Base-by-base conservation (phyloP, 2,797 vertebrate genomes). In the Rallus crepitans region DNA sequence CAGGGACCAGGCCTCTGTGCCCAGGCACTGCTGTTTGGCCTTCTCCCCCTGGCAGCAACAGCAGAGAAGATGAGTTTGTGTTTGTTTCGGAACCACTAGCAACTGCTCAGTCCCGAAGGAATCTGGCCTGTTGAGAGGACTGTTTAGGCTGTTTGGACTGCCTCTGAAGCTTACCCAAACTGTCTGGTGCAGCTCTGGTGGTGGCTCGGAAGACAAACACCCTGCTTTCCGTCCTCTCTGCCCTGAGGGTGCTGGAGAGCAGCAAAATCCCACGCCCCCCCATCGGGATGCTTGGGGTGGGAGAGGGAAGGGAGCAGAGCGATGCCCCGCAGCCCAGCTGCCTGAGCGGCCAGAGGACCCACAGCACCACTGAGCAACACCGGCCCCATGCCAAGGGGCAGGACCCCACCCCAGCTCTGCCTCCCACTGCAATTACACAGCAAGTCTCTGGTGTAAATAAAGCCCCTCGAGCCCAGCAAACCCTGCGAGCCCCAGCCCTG, bases 31-130 rank as follows among this genome's bases (percentile, higher is more conserved):
- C 33, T 6, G 7, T 3, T 5, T 6, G n/a, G n/a, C 64, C 59
- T 13, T n/a, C n/a, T 28, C 35, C n/a, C 13, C 17, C 82, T 56
- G 81, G 73, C 83, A 50, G 73, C 82, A 33, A 68, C 69, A 11
- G 5, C 40, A 33, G 18, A 17, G 69, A 57, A 45, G 66, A 37
- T 50, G 61, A 78, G 47, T 56, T 91, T 39, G 65, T 89, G 6
- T 95, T 95, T 94, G 91, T 86, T 96, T 64, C 89, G 0, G 77
- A 68, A 6, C 72, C 89, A 59, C 69, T 88, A n/a, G 89, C 93
- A 94, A 80, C 93, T 92, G 93, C 86, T 70, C 68, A 10, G 82
- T 53, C 72, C 72, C 7, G 69, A 60, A 37, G 80, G 47, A 50
- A 40, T 81, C 60, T 4, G 23, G 66, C 63, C 82, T 12, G 37